Percentiles rank a stretch among this genome's conserved stretches.
Conservation (phyloP, 2,888 invertebrate genomes). For the Tanypteryx hageni region DNA sequence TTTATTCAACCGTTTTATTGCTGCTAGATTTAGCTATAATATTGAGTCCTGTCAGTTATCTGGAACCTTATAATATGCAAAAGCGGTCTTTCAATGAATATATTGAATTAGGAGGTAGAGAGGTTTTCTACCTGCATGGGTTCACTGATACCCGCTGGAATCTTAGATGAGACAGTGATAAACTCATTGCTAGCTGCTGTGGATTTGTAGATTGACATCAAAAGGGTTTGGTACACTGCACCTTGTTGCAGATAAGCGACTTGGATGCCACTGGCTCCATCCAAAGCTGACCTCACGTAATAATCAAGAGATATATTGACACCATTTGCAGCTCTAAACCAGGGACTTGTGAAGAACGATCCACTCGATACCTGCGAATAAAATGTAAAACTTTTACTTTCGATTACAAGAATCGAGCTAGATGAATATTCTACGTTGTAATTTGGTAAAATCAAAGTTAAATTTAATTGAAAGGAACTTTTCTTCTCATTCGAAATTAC, state of each 20-base stretch:
- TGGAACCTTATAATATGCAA: too few relatives aligned
- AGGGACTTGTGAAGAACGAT: neutral
- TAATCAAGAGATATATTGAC: conserved; percentile 4
- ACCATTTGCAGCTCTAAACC: neutral
- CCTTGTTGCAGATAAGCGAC: neutral
- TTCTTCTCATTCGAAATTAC: neutral
- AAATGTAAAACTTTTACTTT: neutral
- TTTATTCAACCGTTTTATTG: too few relatives aligned
- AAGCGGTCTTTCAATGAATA: too few relatives aligned
- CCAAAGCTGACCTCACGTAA: neutral
- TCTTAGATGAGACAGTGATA: neutral
- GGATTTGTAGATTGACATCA: neutral
- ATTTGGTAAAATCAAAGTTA: neutral
- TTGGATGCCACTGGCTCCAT: neutral
- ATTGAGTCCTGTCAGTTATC: too few relatives aligned
- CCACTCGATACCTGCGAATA: neutral
- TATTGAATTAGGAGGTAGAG: too few relatives aligned
- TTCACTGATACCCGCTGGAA: neutral
- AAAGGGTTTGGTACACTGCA: neutral
- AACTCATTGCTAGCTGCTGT: neutral
- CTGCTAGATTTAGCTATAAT: too few relatives aligned
- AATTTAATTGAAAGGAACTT: neutral
- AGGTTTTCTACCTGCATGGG: neutral
- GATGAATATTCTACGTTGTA: neutral
- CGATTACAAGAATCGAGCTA: neutral